Evolutionary conservation across 2,888 invertebrate species (phyloP), one percentile per base, ranked within the genome.

Genomic region (Lithophane leautieri): DNA sequence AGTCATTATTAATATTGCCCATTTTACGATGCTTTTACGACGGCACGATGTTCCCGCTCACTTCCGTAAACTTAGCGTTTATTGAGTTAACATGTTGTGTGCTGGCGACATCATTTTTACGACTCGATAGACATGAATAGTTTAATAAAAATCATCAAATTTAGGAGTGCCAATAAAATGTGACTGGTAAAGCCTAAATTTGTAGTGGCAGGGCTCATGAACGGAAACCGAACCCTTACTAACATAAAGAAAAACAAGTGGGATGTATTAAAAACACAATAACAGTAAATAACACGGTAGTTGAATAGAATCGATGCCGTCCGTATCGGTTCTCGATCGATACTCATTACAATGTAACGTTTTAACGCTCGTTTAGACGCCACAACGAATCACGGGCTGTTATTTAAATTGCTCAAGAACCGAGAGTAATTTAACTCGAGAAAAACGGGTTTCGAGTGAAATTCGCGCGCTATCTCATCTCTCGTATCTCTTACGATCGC

Each of bases 351-450:
- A 92, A 91, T 90, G 91, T 92, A 91, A 90, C 88, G 88, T 92
- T 92, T 92, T 91, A 90, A 90, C 90, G 90, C 91, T 91, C 91
- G 88, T 89, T 89, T 90, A 90, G 90, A 92, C 90, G 89, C 91
- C 89, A 88, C 91, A 89, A 91, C 91, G 91, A 92, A 93, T 93
- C 93, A 89, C 91, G 77, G 89, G 89, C 89, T 89, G 92, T 93
- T 93, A 94, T 93, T 94, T 93, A 93, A 94, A 94, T 94, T 91
- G 93, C 89, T 90, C 89, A 89, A 92, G 90, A 91, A 79, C 89
- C 88, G 84, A 88, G 90, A 90, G 92, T 93, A 92, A 93, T 92
- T 93, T 91, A 90, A 89, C 90, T 85, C 85, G 79, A 89, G 91
- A 91, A 91, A 91, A 92, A 93, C 93, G 88, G 90, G 94, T 94